Evolutionary conservation across 30 jellyfish, hydroid and myxozoan species (phyloP), one percentile per base, ranked within the genome.

Genomic region (Hydractinia echinata): DNA sequence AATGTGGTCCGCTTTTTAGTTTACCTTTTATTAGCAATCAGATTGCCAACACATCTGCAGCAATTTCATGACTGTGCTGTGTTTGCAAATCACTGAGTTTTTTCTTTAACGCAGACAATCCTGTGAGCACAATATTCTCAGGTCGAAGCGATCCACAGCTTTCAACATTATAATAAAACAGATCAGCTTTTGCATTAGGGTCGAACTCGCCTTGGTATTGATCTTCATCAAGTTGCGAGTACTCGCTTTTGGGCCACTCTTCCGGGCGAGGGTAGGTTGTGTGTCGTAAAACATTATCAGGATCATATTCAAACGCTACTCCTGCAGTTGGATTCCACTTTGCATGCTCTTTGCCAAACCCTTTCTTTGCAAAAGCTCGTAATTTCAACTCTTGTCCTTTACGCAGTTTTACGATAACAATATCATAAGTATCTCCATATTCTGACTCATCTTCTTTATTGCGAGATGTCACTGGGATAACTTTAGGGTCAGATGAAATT

Each of bases 301-400:
- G 99, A 64, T 93, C 99, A 71, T 93, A 93, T 76, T 93, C 99
- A 82, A 93, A 93, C 4, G 96, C 94, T 18, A 93, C 99, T 3
- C 99, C 99, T 5, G 96, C 95, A 7, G 99, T 93, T n/a, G 99
- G 99, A 66, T 87, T 87, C 99, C 99, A 93, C 69, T 93, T 93
- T 4, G 99, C 99, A 81, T 93, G 99, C 73, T 93, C 99, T 67
- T 93, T 93, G 6, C 94, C 99, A 82, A 93, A 93, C 9, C 99
- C 99, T 88, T 90, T 90, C 71, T 90, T 87, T 8, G 99, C 99
- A 76, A 73, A 93, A 1, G 99, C 99, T 60, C 89, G 86, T n/a
- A 93, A 74, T 67, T 87, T 93, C 83, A 87, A 51, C 79, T 93
- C 99, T 79, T 91, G 99, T 9, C 99, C 99, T 76, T 93, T 93